phyloP scores from a whole-genome alignment of 92 coral and sea anemone species.

The Pocillopora grandis region DNA sequence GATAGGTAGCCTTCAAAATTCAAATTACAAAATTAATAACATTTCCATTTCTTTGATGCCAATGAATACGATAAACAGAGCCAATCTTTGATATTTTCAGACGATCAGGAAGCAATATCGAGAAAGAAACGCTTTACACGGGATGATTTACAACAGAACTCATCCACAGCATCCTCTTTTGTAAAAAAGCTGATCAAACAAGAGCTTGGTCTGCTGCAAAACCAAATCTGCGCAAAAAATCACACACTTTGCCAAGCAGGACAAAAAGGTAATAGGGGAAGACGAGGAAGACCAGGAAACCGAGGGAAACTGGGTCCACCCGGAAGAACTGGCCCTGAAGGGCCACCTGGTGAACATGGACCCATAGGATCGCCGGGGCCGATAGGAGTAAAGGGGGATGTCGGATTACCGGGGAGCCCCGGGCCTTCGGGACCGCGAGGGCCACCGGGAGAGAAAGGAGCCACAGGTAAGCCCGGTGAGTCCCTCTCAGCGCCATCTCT shows the following conservation, averaged over 20 bases:
- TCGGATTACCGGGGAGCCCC: conserved; percentile 47
- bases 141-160: not conserved
- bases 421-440: conserved; percentile 59
- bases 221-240: conserved; percentile 55
- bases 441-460: conserved; percentile 46
- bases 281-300: conserved; percentile 59
- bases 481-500: conserved; percentile 53
- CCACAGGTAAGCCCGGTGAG: conserved; percentile 47
- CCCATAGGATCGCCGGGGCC: conserved; percentile 49
- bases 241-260: conserved; percentile 64
- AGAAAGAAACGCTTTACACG: not conserved
- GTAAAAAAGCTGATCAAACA: conserved; percentile 29
- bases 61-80: not conserved
- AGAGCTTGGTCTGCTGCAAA: conserved; percentile 50
- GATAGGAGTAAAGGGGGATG: conserved; percentile 41
- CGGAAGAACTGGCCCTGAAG: conserved; percentile 52
- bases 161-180: conserved; percentile 6
- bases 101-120: not conserved
- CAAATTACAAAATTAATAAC: not conserved
- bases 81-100: not conserved
- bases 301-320: conserved; percentile 54
- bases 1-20: too few species aligned
- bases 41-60: not conserved
- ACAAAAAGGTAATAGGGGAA: conserved; percentile 63
- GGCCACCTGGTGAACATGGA: conserved; percentile 64